These are phyloP conservation scores for Pseudococcus viburni DNA, from an alignment of 2,888 invertebrate genomes.

Conservation along the genomic window DNA sequence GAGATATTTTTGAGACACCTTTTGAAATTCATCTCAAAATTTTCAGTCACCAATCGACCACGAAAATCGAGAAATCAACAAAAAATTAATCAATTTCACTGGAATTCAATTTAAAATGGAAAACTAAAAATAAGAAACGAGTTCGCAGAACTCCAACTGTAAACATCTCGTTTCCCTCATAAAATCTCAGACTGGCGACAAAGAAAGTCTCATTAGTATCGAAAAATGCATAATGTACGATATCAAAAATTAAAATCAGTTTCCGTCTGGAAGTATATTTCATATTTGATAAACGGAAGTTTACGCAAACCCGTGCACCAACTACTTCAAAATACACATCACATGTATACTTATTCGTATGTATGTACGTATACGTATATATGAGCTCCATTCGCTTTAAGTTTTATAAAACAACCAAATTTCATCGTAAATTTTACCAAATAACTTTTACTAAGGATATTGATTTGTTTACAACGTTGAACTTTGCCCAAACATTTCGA, in stretches of 20 bases:
- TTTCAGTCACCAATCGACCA: no score
- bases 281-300: slow-evolving; percentile 21
- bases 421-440: slow-evolving; percentile 4
- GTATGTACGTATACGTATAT: not conserved
- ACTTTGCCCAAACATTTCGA: not conserved
- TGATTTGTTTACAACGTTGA: slow-evolving; percentile 16
- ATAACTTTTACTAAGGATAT: slow-evolving; percentile 25
- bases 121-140: not conserved
- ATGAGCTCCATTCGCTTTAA: not conserved
- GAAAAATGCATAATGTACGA: slow-evolving; percentile 27
- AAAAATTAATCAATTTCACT: not conserved
- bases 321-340: not conserved
- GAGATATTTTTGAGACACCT: no score
- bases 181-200: not conserved
- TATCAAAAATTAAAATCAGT: slow-evolving; percentile 41
- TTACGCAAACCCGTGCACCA: not conserved
- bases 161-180: not conserved
- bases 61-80: no score
- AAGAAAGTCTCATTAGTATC: slow-evolving; percentile 22
- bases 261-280: not conserved
- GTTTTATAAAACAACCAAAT: slow-evolving; percentile 21
- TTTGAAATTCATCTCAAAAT: no score
- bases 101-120: not conserved
- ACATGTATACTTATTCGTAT: not conserved
- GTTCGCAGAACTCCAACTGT: not conserved